Conservation (phyloP, 1,140 invertebrate species). For the Thaumatotibia leucotreta region DNA sequence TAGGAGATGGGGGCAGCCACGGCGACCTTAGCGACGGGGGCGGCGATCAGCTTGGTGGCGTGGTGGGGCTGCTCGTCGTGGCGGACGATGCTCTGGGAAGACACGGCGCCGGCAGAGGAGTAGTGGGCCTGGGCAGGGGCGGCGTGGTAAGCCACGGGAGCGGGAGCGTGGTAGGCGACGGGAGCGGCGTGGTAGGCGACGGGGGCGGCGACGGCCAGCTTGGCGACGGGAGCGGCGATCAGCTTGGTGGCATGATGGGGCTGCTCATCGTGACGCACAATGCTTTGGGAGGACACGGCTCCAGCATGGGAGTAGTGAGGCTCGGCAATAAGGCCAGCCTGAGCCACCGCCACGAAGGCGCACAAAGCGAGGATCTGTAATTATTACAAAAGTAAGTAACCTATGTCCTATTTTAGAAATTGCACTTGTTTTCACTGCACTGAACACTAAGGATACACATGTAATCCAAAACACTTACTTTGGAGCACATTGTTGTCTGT, state of each 20-base stretch:
- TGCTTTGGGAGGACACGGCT: conserved; percentile 40
- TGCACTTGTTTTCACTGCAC: background rate
- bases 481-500: conserved; percentile 28
- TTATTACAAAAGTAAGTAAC: background rate
- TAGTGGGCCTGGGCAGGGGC: conserved; percentile 39
- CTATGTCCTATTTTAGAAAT: background rate
- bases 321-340: conserved; percentile 44
- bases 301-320: conserved; percentile 43
- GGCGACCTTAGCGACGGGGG: conserved; percentile 42
- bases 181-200: conserved; percentile 27
- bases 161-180: conserved; percentile 32
- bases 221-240: conserved; percentile 21
- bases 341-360: conserved; percentile 42
- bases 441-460: background rate
- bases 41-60: conserved; percentile 27
- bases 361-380: conserved; percentile 45
- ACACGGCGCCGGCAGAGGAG: conserved; percentile 20
- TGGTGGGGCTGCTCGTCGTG: conserved; percentile 36
- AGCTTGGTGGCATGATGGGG: background rate
- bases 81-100: conserved; percentile 31
- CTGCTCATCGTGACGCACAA: conserved; percentile 19
- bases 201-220: conserved; percentile 29
- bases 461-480: conserved; percentile 25
- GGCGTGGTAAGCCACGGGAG: conserved; percentile 27
- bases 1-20: conserved; percentile 46